A percentile compares a stretch with the other conserved stretches of the same genome.
Evolutionary conservation across 2,113 vertebrate species (phyloP).

Genomic region (Pomatorhinus ruficollis): DNA sequence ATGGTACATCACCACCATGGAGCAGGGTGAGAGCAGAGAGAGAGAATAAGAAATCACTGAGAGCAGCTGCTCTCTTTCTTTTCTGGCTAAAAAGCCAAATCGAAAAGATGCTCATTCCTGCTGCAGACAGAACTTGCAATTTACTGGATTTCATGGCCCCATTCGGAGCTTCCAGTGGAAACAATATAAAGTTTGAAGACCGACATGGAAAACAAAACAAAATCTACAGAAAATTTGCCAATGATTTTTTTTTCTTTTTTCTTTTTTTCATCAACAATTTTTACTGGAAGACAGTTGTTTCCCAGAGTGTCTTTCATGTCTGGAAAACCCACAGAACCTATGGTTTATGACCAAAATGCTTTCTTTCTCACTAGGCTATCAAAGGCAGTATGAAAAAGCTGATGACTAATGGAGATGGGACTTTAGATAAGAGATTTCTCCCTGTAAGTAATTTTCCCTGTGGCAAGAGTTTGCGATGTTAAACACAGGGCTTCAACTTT

Average conservation of each 20-base stretch:
- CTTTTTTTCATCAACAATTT: not conserved
- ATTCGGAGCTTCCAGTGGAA: not conserved
- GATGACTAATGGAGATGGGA: slow-evolving; percentile 49
- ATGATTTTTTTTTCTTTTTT: not conserved
- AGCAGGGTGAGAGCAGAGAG: not conserved
- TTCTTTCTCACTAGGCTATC: slow-evolving; percentile 31
- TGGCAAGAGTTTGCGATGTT: not conserved
- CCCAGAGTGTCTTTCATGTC: slow-evolving; percentile 8
- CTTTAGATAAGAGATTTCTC: slow-evolving; percentile 18
- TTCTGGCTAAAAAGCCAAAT: slow-evolving; percentile 13
- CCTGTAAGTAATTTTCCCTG: not conserved
- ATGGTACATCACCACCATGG: not conserved
- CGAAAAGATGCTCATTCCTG: not conserved
- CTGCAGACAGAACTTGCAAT: slow-evolving; percentile 34
- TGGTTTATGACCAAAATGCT: not conserved
- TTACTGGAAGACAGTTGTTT: slow-evolving; percentile 43
- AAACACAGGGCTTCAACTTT: not conserved
- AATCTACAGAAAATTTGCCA: slow-evolving; percentile 28
- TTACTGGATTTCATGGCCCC: not conserved
- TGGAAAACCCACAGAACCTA: slow-evolving; percentile 36
- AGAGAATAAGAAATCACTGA: slow-evolving; percentile 3
- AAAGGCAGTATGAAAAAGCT: not conserved
- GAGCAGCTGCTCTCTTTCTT: slow-evolving; percentile 49
- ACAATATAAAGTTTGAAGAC: slow-evolving; percentile 4
- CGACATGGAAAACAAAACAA: not conserved